Evolutionary conservation across 1,140 invertebrate genomes (phyloP), one percentile per base, ranked within the genome.

Genomic region (Drosophila simulans): DNA sequence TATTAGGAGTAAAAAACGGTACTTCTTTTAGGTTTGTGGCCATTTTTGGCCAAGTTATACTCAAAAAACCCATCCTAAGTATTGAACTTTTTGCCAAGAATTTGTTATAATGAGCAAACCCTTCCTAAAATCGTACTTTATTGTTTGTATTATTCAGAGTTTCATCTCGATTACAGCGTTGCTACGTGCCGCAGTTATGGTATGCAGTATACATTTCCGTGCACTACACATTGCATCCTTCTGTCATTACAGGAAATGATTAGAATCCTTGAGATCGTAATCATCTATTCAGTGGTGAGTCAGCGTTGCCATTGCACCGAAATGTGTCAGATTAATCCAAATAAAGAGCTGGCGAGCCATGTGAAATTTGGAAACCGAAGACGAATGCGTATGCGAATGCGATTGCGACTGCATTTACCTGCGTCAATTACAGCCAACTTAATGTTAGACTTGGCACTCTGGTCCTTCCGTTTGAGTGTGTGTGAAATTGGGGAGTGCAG

Each of bases 391-490:
- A 20, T 51, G 35, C 57, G 39, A 42, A 8, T 42, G 40, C 22
- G 27, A 31, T 13, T 17, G 37, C 45, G 58, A 35, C 34, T 43
- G 45, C 64, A 66, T 64, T 66, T 71, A 72, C 69, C 65, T 71
- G 56, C 40, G 40, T 58, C 69, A 72, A 72, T 72, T 70, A 48
- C 42, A 76, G 54, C 54, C 56, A 57, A 68, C 54, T 77, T 77
- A 62, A 31, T 53, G 60, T 66, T 75, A 70, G 53, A 69, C 70
- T 79, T 70, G 76, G 57, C 77, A 62, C 54, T 13, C 22, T 17
- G 57, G 45, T 35, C 45, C 63, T 42, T 64, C 37, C 48, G 39
- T 2, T 35, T 2, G 48, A 17, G 12, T 42, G 58, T 46, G 42
- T 49, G 57, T 31, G 3, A 20, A 20, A 20, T 35, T 40, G 39